phyloP scores from a whole-genome alignment of 2,113 vertebrate genomes.

The Archilochus colubris region DNA sequence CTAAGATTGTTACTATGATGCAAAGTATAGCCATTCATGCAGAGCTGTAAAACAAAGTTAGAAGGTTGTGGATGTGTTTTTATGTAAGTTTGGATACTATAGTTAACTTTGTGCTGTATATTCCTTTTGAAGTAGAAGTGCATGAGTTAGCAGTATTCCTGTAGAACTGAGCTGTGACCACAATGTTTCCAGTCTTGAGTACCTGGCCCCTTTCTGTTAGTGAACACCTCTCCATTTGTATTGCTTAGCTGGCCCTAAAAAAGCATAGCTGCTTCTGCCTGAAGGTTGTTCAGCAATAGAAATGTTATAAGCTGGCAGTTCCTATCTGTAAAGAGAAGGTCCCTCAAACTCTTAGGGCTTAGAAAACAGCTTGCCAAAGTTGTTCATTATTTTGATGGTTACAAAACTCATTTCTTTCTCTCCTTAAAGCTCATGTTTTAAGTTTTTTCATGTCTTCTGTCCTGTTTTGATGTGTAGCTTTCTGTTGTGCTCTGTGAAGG shows the following conservation, averaged over 20 bases:
- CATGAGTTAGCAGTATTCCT: neutral
- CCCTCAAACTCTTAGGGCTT: neutral
- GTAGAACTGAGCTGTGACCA: neutral
- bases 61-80: neutral
- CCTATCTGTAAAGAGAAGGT: neutral
- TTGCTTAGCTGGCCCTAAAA: neutral
- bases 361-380: neutral
- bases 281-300: neutral
- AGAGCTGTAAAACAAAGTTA: neutral
- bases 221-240: neutral
- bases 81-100: neutral
- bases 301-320: neutral
- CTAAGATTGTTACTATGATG: neutral
- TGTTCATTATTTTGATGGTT: neutral
- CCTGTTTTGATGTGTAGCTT: neutral
- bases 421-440: neutral
- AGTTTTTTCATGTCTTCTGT: neutral
- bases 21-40: neutral
- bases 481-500: neutral
- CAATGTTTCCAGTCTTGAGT: neutral
- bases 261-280: rapidly evolving
- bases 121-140: conserved; percentile 10
- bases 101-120: neutral
- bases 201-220: neutral
- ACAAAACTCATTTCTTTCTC: neutral